These are phyloP conservation scores for Tetragonisca angustula DNA, from an alignment of 2,888 invertebrate genomes.

Conservation along the genomic window DNA sequence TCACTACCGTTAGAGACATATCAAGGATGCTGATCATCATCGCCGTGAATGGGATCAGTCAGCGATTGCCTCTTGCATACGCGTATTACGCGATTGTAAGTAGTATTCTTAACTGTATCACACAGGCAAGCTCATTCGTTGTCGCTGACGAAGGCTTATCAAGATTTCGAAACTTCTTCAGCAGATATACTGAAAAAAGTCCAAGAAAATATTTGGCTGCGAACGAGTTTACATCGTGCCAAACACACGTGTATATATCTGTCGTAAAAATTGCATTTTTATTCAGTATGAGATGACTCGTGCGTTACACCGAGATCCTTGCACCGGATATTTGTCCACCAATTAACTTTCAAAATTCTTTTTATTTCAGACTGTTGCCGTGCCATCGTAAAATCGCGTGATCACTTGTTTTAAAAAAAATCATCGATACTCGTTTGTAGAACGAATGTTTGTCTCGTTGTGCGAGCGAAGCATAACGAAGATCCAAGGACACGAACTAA, in stretches of 20 bases:
- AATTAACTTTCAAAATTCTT: not conserved
- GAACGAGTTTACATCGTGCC: not conserved
- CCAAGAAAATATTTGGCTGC: not conserved
- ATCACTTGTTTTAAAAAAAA: not conserved
- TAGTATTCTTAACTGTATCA: constrained; percentile 1
- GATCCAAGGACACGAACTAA: constrained; percentile 38
- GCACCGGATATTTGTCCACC: not conserved
- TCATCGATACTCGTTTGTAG: not conserved
- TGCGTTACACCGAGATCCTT: not conserved
- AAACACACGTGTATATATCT: not conserved
- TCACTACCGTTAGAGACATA: constrained; percentile 39
- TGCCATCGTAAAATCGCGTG: not conserved
- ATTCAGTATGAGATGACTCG: not conserved
- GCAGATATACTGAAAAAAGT: not conserved
- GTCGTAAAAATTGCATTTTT: not conserved
- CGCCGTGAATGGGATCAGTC: constrained; percentile 5
- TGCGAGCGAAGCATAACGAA: constrained; percentile 19
- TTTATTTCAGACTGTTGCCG: not conserved
- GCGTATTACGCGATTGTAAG: not conserved
- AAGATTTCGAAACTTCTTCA: no score
- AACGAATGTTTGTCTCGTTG: constrained; percentile 20
- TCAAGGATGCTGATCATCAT: constrained; percentile 27
- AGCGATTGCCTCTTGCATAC: constrained; percentile 5
- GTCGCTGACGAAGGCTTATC: not conserved
- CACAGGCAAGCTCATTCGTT: not conserved